Evolutionary conservation across 2,797 vertebrate genomes (phyloP).

Genomic region (Periophthalmus magnuspinnatus): DNA sequence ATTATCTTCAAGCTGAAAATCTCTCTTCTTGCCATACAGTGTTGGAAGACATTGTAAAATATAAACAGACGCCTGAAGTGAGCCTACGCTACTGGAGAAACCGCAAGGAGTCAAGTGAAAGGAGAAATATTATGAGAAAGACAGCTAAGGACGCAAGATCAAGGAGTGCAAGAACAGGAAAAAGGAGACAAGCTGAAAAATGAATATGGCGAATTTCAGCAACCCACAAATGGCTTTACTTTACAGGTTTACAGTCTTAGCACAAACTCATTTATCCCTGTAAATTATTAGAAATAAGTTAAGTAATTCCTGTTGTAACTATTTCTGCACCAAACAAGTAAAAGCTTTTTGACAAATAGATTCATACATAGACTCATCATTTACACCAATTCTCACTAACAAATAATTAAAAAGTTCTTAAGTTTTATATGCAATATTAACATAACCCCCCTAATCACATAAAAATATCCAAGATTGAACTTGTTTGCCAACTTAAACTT

Average conservation of each 20-base stretch:
- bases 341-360: slow-evolving; percentile 24
- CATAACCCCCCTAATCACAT: neutral
- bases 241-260: slow-evolving; percentile 14
- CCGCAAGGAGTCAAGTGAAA: slow-evolving; percentile 24
- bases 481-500: neutral
- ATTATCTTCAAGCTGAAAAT: slow-evolving; percentile 27
- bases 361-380: neutral
- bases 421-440: neutral
- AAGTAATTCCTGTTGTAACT: slow-evolving; percentile 40
- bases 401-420: neutral
- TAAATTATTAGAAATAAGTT: too few relatives aligned
- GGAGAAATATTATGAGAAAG: slow-evolving; percentile 33
- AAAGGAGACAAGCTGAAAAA: slow-evolving; percentile 3
- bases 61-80: slow-evolving; percentile 33
- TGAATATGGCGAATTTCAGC: slow-evolving; percentile 1
- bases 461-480: neutral
- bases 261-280: slow-evolving; percentile 30
- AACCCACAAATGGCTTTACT: slow-evolving; percentile 6
- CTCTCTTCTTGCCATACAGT: slow-evolving; percentile 33
- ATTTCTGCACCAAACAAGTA: slow-evolving; percentile 37
- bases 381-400: neutral
- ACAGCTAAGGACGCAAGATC: slow-evolving; percentile 29
- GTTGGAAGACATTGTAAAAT: slow-evolving; percentile 40
- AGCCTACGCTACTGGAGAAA: slow-evolving; percentile 22
- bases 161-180: neutral